Conservation (phyloP, 2,113 vertebrate genomes). For the Nycticebus coucang region DNA sequence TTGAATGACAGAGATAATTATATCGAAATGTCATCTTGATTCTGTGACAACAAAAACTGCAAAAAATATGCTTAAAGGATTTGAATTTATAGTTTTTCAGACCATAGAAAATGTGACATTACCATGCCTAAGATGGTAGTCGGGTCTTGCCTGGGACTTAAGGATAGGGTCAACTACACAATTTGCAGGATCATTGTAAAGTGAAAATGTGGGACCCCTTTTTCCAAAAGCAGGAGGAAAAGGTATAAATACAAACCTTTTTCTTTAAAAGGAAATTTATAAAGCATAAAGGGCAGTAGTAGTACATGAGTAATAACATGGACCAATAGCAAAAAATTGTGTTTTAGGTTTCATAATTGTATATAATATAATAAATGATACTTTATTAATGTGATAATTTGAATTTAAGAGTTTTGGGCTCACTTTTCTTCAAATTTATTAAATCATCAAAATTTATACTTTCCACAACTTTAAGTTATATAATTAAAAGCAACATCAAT, state of each 20-base stretch:
- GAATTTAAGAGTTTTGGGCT: conserved; percentile 8
- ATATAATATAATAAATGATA: not conserved
- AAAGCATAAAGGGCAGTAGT: not conserved
- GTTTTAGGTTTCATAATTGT: not conserved
- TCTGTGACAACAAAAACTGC: conserved; percentile 5
- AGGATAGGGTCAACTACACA: not conserved
- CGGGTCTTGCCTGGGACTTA: not conserved
- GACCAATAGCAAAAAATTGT: not conserved
- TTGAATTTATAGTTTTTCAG: conserved; percentile 3
- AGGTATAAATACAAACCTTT: not conserved
- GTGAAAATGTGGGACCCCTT: not conserved
- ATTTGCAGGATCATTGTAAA: not conserved
- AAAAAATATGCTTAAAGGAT: not conserved
- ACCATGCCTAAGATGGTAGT: not conserved
- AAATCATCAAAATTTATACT: not conserved
- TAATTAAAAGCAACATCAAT: not conserved
- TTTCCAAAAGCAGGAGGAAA: not conserved
- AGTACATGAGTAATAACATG: not conserved
- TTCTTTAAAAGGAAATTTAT: not conserved
- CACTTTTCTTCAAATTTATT: not conserved
- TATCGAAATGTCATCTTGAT: not conserved
- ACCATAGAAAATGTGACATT: conserved; percentile 24
- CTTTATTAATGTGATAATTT: not conserved
- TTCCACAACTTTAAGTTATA: not conserved
- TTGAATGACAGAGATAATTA: not conserved